Conservation (phyloP, 2,888 invertebrate species). For the Stenolophus ochropezus region DNA sequence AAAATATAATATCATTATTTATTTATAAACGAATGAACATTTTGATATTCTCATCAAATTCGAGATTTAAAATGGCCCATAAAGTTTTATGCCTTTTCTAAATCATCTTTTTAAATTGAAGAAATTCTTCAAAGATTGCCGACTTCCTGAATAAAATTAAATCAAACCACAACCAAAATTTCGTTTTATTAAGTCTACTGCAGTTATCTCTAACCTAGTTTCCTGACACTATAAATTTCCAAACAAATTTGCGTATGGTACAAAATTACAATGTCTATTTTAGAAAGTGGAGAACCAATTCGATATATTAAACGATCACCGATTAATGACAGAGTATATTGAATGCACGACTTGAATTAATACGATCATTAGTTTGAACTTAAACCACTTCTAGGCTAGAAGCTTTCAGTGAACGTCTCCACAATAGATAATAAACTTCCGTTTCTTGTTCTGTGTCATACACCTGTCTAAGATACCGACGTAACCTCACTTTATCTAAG, state of each 20-base stretch:
- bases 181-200: background rate
- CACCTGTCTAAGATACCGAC: constrained; percentile 33
- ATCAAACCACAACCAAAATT: background rate
- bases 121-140: background rate
- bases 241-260: constrained; percentile 40
- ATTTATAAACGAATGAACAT: too few relatives aligned
- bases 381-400: constrained; percentile 15
- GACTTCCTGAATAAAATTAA: background rate
- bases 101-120: background rate
- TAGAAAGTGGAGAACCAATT: constrained; percentile 35
- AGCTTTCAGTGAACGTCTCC: constrained; percentile 7
- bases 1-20: too few relatives aligned
- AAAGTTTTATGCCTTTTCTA: background rate
- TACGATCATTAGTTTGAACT: constrained; percentile 17
- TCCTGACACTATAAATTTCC: constrained; percentile 22
- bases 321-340: constrained; percentile 20
- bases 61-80: too few relatives aligned
- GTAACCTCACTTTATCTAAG: constrained; percentile 1
- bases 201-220: constrained; percentile 25
- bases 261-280: constrained; percentile 39
- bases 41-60: too few relatives aligned
- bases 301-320: constrained; percentile 30
- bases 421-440: constrained; percentile 34
- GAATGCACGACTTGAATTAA: constrained; percentile 16
- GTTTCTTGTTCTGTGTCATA: constrained; percentile 42